A percentile compares a stretch with the other conserved stretches of the same genome.
phyloP scores from a whole-genome alignment of 2,113 vertebrate genomes.

The Hydropotes inermis region DNA sequence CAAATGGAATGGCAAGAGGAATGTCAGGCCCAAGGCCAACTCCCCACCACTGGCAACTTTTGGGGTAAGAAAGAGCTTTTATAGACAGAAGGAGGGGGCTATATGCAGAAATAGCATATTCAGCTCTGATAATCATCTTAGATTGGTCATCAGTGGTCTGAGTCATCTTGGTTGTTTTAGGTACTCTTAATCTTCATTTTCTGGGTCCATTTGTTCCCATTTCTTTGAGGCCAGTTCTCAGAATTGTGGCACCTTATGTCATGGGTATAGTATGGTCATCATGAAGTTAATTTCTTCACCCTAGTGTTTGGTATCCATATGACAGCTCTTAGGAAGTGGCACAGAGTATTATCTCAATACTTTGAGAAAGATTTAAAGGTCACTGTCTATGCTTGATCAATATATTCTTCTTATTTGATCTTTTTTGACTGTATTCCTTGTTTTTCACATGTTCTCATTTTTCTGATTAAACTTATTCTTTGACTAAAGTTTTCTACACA shows the following conservation, averaged over 20 bases:
- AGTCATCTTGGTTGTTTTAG: neutral
- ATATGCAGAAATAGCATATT: neutral
- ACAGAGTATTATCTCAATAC: neutral
- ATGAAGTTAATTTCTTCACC: neutral
- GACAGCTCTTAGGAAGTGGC: neutral
- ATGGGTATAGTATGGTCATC: neutral
- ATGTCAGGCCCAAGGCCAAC: neutral
- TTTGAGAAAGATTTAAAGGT: neutral
- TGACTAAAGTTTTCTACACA: neutral
- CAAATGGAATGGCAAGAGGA: neutral
- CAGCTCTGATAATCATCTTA: neutral
- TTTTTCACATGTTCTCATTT: neutral
- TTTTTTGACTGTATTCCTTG: neutral
- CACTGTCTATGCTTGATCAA: neutral
- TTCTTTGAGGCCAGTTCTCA: neutral
- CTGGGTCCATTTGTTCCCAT: neutral
- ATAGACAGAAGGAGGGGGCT: neutral
- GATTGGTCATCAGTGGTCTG: neutral
- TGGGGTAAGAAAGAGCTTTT: neutral
- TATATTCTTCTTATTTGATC: neutral
- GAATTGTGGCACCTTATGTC: neutral
- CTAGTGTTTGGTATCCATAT: neutral
- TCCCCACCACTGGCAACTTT: neutral
- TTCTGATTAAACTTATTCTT: neutral
- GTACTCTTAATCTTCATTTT: neutral